These are phyloP conservation scores for Conops quadrifasciatus DNA, from an alignment of 2,888 invertebrate genomes.

Conservation along the genomic window DNA sequence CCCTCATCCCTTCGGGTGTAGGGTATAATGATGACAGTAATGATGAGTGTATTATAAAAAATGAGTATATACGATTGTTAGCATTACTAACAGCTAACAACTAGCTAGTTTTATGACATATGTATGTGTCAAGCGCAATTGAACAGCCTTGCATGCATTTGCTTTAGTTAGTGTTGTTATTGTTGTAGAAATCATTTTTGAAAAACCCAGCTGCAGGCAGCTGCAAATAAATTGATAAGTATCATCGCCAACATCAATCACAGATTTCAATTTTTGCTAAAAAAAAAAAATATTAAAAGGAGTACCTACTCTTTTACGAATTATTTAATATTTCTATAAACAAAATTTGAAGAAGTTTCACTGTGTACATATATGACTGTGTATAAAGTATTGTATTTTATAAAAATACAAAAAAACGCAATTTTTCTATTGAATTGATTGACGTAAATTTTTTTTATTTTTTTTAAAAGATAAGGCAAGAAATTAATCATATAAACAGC, in stretches of 20 bases:
- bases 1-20: too few species aligned
- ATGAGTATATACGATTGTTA: neutral
- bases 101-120: neutral
- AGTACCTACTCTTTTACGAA: neutral
- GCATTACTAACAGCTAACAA: neutral
- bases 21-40: neutral
- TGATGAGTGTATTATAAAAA: neutral
- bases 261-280: constrained; percentile 7
- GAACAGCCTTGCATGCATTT: constrained; percentile 28
- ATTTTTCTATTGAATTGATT: too few species aligned
- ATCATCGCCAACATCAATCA: constrained; percentile 33
- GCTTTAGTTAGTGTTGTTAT: constrained; percentile 26
- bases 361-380: too few species aligned
- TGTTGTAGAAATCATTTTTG: neutral
- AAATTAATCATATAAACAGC: too few species aligned
- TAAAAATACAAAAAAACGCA: too few species aligned
- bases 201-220: constrained; percentile 13
- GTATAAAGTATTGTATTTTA: too few species aligned
- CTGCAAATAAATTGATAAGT: constrained; percentile 9
- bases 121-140: constrained; percentile 36
- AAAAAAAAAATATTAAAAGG: too few species aligned
- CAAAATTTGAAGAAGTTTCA: too few species aligned
- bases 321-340: constrained; percentile 21
- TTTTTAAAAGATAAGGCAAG: too few species aligned
- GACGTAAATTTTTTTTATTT: too few species aligned